A percentile compares a stretch with the other conserved stretches of the same genome.
These are phyloP conservation scores for Phrixothrix hirtus DNA, from an alignment of 2,888 invertebrate species.

Conservation along the genomic window DNA sequence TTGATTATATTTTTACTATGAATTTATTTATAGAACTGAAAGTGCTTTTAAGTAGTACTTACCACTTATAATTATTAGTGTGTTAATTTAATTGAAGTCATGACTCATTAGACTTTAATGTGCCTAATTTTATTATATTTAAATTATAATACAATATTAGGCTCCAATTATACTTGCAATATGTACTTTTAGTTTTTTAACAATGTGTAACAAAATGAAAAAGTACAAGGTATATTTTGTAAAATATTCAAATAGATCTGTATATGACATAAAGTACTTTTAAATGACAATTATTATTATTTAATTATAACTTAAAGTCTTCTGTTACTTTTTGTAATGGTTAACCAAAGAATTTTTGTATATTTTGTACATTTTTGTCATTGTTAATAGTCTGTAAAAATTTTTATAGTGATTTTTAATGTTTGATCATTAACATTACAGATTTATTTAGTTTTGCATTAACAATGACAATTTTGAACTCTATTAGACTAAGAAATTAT, in stretches of 20 bases:
- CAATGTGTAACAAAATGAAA: conserved; percentile 3
- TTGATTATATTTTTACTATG: no score
- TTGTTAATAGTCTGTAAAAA: no score
- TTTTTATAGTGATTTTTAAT: no score
- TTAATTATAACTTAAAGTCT: no score
- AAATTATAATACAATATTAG: conserved; percentile 9
- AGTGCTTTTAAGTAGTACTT: neutral
- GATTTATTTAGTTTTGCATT: no score
- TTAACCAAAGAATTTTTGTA: no score
- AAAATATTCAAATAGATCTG: neutral
- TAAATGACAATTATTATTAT: no score
- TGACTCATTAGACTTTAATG: conserved; percentile 1
- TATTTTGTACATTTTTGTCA: no score
- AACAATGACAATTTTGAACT: no score
- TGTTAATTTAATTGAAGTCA: neutral
- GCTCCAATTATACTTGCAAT: conserved; percentile 1
- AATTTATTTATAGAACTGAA: neutral
- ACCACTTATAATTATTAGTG: neutral
- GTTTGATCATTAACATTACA: no score
- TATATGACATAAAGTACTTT: neutral
- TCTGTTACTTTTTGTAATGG: no score
- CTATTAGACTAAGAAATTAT: no score
- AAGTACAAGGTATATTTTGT: conserved; percentile 2
- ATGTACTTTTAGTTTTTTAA: conserved; percentile 14
- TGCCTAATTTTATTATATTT: conserved; percentile 18